Conservation (phyloP, 2,797 vertebrate genomes). For the Enteromius unitaeniatus region DNA sequence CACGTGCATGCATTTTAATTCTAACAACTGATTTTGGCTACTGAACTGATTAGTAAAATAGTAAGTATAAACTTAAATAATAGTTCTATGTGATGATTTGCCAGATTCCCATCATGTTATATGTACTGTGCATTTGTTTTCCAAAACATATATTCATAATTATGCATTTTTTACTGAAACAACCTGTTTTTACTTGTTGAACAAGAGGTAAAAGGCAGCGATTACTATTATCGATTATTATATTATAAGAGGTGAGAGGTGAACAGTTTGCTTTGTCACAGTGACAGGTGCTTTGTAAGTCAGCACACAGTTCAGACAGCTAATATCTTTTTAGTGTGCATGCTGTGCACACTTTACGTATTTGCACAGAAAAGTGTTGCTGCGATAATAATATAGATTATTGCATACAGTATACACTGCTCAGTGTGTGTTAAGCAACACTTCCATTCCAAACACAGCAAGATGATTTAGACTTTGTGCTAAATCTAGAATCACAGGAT, state of each 20-base stretch:
- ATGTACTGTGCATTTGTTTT: neutral
- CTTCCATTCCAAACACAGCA: constrained; percentile 8
- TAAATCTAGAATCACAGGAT: constrained; percentile 12
- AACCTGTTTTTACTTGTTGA: neutral
- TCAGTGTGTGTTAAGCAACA: neutral
- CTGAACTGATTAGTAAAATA: neutral
- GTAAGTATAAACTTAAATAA: neutral
- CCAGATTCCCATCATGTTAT: neutral
- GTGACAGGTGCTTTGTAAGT: neutral
- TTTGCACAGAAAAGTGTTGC: neutral
- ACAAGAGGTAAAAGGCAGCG: neutral
- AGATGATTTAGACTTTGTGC: constrained; percentile 9
- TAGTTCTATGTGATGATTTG: neutral
- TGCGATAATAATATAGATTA: neutral
- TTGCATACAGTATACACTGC: neutral
- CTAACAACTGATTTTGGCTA: neutral
- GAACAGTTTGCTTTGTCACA: neutral
- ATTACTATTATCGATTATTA: neutral
- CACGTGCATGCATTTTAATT: too few relatives aligned
- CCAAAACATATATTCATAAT: neutral
- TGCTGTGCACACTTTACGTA: neutral
- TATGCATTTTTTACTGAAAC: neutral
- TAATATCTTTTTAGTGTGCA: neutral
- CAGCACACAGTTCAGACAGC: neutral
- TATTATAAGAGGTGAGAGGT: constrained; percentile 3